Base-by-base conservation (phyloP, 2,113 vertebrate species). In the Vidua chalybeata region DNA sequence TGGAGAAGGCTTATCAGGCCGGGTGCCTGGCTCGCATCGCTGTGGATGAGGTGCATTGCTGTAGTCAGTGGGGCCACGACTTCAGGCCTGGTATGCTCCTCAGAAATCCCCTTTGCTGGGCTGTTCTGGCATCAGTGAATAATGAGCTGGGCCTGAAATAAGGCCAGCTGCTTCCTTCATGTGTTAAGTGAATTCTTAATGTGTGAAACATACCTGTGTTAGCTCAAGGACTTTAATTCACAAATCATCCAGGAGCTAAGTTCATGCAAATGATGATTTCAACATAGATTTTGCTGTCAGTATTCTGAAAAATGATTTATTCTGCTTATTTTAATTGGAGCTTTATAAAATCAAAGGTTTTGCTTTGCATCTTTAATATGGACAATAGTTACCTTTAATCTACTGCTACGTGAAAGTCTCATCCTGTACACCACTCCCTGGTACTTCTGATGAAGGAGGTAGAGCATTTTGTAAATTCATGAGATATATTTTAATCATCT, bases 41-140 rank as follows among this genome's bases (percentile, higher is more conserved):
- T 10, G 98, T 99, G 64, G 99, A 99, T 35, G 99, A 99, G 93
- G 99, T 99, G 78, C 99, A 99, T 45, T 99, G 99, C 96, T 99
- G 99, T 89, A 99, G 99, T 89, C 99, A 99, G 48, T 99, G 99
- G 99, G 99, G 99, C 11, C 99, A 99, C 2, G 99, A 99, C 93
- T 99, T 99, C 98, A 98, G 99, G 95, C 99, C 99, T 56, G 99
- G 99, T 99, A 97, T 73, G 97, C 51, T 43, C 22, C 3, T 69
- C 62, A 63, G 35, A 73, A 85, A 87, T 26, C 6, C 30, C 24
- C 9, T 37, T 13, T 86, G n/a, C 55, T 27, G 30, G 26, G 24
- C 61, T 73, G 7, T 21, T 69, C 20, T 58, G 55, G 22, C 45
- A 46, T 46, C 28, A 41, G 2, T 16, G 56, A 85, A 33, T 48